phyloP scores from a whole-genome alignment of 2,888 invertebrate species.

The Apamea crenata region DNA sequence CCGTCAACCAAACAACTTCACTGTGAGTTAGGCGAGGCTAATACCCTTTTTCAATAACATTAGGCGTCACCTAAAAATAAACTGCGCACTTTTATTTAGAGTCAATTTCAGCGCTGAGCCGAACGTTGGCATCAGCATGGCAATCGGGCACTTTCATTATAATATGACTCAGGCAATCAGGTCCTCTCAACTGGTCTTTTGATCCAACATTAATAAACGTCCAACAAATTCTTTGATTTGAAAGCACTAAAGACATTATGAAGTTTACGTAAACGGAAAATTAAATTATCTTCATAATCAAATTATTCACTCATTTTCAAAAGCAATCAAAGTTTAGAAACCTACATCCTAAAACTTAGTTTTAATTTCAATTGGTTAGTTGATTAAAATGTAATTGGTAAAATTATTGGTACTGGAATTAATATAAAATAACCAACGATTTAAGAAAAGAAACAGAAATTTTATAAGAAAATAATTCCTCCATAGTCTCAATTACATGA shows the following conservation, averaged over 20 bases:
- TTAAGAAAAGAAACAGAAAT: too few relatives aligned
- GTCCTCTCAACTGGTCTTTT: not conserved
- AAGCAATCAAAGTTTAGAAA: conserved; percentile 3
- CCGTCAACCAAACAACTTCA: conserved; percentile 35
- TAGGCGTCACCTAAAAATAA: not conserved
- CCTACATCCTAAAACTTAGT: not conserved
- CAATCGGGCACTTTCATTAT: conserved; percentile 7
- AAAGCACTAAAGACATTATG: conserved; percentile 1
- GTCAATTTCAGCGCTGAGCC: not conserved
- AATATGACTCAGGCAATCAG: not conserved
- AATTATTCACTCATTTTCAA: not conserved
- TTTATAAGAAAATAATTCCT: too few relatives aligned
- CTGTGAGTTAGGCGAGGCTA: conserved; percentile 7
- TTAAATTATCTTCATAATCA: not conserved
- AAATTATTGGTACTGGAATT: too few relatives aligned
- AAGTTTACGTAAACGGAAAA: conserved; percentile 1
- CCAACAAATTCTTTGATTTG: not conserved
- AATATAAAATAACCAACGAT: too few relatives aligned
- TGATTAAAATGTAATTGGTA: not conserved
- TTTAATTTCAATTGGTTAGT: not conserved
- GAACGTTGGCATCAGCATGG: not conserved
- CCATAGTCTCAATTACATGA: too few relatives aligned
- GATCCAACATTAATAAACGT: not conserved
- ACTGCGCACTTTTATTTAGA: not conserved
- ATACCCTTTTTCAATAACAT: not conserved